Conservation (phyloP, 92 coral and sea anemone species). For the Parazoanthus darwini region DNA sequence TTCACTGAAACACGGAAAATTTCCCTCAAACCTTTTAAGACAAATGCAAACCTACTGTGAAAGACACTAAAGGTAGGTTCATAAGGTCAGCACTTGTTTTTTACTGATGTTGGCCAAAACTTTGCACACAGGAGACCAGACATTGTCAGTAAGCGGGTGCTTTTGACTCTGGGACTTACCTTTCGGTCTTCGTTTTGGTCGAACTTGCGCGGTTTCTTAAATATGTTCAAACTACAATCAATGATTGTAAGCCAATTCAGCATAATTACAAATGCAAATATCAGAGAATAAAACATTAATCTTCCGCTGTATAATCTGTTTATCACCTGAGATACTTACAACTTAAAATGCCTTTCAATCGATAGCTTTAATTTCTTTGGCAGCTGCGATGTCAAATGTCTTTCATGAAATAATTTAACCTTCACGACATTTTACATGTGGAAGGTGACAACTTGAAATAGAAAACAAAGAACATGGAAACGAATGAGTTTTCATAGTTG, state of each 20-base stretch:
- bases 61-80: background rate
- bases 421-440: background rate
- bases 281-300: background rate
- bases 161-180: background rate
- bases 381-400: background rate
- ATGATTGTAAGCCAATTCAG: background rate
- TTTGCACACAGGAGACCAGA: background rate
- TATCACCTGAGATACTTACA: background rate
- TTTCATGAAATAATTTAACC: background rate
- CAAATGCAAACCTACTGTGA: no score
- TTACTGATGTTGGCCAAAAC: background rate
- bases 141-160: no score
- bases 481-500: no score
- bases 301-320: background rate
- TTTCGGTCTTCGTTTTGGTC: background rate
- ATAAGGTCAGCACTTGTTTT: background rate
- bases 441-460: background rate
- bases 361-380: background rate
- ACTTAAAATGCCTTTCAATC: conserved; percentile 16
- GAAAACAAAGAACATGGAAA: background rate
- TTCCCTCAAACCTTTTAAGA: background rate
- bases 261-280: background rate
- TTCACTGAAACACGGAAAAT: background rate
- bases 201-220: background rate
- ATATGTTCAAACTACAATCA: background rate